These are phyloP conservation scores for Bovichtus variegatus DNA, from an alignment of 2,797 vertebrate genomes.

Conservation along the genomic window DNA sequence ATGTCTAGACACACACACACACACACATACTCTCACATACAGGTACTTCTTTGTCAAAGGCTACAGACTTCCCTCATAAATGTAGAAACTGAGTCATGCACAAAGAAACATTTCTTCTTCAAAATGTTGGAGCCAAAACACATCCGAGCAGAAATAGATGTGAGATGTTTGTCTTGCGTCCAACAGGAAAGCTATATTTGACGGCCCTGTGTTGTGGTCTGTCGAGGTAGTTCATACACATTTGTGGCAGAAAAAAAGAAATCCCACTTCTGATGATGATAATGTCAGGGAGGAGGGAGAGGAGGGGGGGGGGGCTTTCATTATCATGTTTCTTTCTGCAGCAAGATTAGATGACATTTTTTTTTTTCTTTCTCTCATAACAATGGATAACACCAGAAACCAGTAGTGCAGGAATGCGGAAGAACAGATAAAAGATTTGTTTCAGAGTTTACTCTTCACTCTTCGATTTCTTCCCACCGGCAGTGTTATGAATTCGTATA, in stretches of 20 bases:
- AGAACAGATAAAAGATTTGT: slow-evolving; percentile 12
- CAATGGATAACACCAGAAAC: not conserved
- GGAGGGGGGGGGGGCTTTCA: no score
- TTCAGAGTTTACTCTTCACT: slow-evolving; percentile 1
- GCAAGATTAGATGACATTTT: slow-evolving; percentile 7
- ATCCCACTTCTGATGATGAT: not conserved
- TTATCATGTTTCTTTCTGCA: not conserved
- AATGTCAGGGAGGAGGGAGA: no score
- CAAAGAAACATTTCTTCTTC: not conserved
- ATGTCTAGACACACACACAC: no score
- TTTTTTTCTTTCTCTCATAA: slow-evolving; percentile 3
- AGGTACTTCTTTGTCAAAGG: not conserved
- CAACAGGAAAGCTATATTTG: not conserved
- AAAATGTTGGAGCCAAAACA: not conserved
- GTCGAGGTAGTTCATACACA: not conserved
- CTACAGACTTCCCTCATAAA: not conserved
- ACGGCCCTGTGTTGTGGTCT: not conserved
- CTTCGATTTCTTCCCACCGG: not conserved
- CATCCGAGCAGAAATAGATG: not conserved
- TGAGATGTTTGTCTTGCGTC: slow-evolving; percentile 2
- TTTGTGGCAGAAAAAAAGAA: slow-evolving; percentile 6
- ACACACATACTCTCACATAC: no score
- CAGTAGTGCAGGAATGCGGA: not conserved
- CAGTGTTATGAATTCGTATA: slow-evolving; percentile 20
- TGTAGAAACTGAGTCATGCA: not conserved